Evolutionary conservation across 2,888 invertebrate genomes (phyloP), one percentile per base, ranked within the genome.

Genomic region (Melinopterus prodromus): DNA sequence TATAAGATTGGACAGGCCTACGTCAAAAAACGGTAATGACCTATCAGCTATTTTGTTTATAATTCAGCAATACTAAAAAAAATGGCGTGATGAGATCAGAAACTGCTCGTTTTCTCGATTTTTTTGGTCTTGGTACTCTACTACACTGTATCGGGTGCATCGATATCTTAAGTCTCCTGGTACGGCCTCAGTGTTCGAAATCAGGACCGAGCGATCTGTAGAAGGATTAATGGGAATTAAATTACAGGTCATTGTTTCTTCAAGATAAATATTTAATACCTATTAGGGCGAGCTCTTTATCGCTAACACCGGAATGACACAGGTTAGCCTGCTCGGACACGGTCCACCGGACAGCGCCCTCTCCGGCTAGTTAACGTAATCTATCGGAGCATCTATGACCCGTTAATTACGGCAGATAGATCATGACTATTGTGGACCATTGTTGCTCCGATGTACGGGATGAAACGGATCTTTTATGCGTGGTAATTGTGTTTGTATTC

Each of bases 321-420:
- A 72, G 36, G 72, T 72, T 72, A 36, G 53, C 16, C n/a, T 6
- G 35, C 72, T 72, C 26, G 26, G 35, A 53, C 53, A 53, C 53
- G 53, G 53, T 53, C 74, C 74, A 37, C 35, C 36, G 74, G 74
- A 74, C 37, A 35, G 74, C 74, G 74, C 35, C 35, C 71, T 71
- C 74, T 35, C 15, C 74, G 74, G 74, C 74, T 74, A 74, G 74
- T 85, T 85, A 85, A 84, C 83, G 81, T 83, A 82, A 85, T 85
- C 85, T 82, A 81, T 70, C 74, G 80, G 81, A 80, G 82, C 84
- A 85, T 85, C 85, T 83, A 81, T 71, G 81, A 82, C 83, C 84
- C 84, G 85, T 85, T 85, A 85, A 85, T 85, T 85, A 85, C 85
- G 83, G 83, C 83, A 84, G 85, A 85, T 84, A 85, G 84, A 85